phyloP scores from a whole-genome alignment of 2,113 vertebrate genomes.

The Ictidomys tridecemlineatus region DNA sequence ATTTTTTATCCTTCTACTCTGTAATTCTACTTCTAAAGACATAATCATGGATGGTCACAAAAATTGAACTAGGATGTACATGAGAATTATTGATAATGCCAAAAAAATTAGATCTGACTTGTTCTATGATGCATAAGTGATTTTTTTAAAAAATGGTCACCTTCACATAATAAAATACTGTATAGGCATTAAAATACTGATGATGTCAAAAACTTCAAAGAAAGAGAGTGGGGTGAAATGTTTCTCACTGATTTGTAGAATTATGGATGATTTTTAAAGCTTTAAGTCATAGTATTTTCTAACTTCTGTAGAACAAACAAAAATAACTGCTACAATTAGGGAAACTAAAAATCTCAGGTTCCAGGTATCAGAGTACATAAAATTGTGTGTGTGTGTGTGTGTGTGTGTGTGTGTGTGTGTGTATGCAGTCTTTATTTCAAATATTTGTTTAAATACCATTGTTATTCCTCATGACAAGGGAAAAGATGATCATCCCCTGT shows the following conservation, averaged over 20 bases:
- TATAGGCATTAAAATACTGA: background rate
- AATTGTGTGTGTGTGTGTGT: background rate
- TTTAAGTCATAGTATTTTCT: background rate
- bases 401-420: background rate
- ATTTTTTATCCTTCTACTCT: background rate
- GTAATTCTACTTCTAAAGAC: background rate
- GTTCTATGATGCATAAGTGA: background rate
- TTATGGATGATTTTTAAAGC: background rate
- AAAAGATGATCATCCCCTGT: background rate
- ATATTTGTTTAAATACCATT: constrained; percentile 71
- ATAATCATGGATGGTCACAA: background rate
- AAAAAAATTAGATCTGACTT: background rate
- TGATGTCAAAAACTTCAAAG: background rate
- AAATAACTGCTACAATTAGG: constrained; percentile 8
- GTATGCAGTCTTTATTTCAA: constrained; percentile 72
- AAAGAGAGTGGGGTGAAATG: background rate
- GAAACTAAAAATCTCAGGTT: background rate
- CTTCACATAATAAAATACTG: constrained; percentile 13
- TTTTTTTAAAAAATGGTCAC: background rate
- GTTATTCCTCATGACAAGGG: constrained; percentile 53
- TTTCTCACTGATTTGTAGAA: background rate
- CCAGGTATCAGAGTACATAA: background rate
- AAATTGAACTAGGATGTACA: background rate
- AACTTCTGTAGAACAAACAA: constrained; percentile 4
- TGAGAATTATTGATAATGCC: background rate